Base-by-base conservation (phyloP, 2,113 vertebrate genomes). In the Dromas ardeola region DNA sequence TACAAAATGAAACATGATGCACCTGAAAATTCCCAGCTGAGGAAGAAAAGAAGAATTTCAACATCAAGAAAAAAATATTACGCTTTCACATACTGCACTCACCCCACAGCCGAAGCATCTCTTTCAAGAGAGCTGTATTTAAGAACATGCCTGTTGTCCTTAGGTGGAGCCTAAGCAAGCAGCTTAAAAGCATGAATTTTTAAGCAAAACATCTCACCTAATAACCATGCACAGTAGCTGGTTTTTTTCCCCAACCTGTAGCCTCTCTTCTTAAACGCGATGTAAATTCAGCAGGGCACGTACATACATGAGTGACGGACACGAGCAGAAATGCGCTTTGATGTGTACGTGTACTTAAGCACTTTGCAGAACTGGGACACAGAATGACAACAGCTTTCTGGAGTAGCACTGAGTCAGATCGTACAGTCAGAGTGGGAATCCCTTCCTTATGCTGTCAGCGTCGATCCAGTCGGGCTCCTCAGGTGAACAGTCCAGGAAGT, bases 311-410 rank as follows among this genome's bases (percentile, higher is more conserved):
- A 71, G 59, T 85, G 91, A 96, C 1, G 3, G 86, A 72, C 61
- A 45, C 0, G 2, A 81, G 63, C 9, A 82, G 84, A 55, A 96
- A 86, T 15, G 76, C 62, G 59, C 94, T 93, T 93, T 81, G 80
- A 79, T 89, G 94, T 21, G 71, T 21, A 79, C 66, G 9, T 1
- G 36, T 38, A 69, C 61, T 79, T 76, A 49, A 85, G 66, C 70
- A 43, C 67, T 93, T 49, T 22, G 62, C 84, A 82, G 87, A 96
- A 94, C 61, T 89, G 66, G 95, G 93, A 85, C 93, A 66, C 36
- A 42, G 65, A 89, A 77, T 26, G 82, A 92, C 82, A 95, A 45
- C 86, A 95, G 90, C 79, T 86, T 93, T 92, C 81, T 20, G 40
- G 71, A 93, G 71, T 32, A 92, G 87, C 84, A 95, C 84, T 56